These are phyloP conservation scores for Drosophila acutilabella DNA, from an alignment of 2,888 invertebrate species.

Conservation along the genomic window DNA sequence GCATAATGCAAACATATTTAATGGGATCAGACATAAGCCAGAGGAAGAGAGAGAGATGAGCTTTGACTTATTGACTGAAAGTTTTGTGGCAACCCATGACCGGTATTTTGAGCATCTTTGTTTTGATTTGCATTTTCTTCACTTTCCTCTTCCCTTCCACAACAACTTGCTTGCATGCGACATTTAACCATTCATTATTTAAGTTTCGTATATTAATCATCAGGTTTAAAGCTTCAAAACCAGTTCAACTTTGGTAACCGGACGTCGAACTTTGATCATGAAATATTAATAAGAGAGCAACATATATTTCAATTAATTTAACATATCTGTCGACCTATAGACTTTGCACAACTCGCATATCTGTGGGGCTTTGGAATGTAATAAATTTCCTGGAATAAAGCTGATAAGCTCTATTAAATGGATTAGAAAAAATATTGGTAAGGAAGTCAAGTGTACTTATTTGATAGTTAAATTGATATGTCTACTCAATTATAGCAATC, in stretches of 20 bases:
- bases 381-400: slow-evolving; percentile 27
- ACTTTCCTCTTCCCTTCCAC: slow-evolving; percentile 18
- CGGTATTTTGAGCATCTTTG: slow-evolving; percentile 41
- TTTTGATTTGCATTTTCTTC: slow-evolving; percentile 46
- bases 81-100: slow-evolving; percentile 12
- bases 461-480: not conserved
- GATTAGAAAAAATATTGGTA: slow-evolving; percentile 23
- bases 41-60: not conserved
- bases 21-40: not conserved
- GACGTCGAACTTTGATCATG: slow-evolving; percentile 42
- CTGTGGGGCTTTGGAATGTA: slow-evolving; percentile 22
- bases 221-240: not conserved
- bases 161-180: slow-evolving; percentile 7
- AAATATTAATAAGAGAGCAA: not conserved
- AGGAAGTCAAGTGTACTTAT: not conserved
- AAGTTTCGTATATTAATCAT: slow-evolving; percentile 21
- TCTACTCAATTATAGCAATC: not conserved
- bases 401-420: slow-evolving; percentile 64
- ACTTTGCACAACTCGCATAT: slow-evolving; percentile 29
- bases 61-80: not conserved
- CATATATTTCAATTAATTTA: slow-evolving; percentile 16
- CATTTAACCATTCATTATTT: slow-evolving; percentile 23
- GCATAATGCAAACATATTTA: not conserved
- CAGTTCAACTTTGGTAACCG: not conserved
- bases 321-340: slow-evolving; percentile 28